A percentile compares a stretch with the other conserved stretches of the same genome.
Conservation (phyloP, 2,888 invertebrate species). For the Cheilosia soror region DNA sequence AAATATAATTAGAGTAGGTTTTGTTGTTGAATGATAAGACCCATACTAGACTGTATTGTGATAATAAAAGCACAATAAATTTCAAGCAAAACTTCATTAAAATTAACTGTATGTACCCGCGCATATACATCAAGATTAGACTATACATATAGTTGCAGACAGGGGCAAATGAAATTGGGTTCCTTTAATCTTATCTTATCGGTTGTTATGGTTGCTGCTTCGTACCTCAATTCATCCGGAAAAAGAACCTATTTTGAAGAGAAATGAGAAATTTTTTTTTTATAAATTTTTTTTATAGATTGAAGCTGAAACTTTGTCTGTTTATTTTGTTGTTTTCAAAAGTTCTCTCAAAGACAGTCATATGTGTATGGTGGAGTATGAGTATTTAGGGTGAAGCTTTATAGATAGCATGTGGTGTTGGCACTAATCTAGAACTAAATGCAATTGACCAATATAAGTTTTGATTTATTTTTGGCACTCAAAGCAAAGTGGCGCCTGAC, state of each 20-base stretch:
- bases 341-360: background rate
- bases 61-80: constrained; percentile 46
- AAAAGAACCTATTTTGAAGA: constrained; percentile 27
- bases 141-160: constrained; percentile 28
- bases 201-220: constrained; percentile 39
- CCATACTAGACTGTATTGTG: constrained; percentile 24
- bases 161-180: constrained; percentile 51
- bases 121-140: constrained; percentile 68
- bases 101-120: constrained; percentile 25
- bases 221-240: constrained; percentile 32
- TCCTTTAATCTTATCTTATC: constrained; percentile 72
- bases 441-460: too few species aligned
- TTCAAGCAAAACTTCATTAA: constrained; percentile 51
- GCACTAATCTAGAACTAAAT: background rate
- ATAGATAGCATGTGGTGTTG: background rate
- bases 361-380: background rate
- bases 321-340: background rate
- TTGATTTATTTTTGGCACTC: too few species aligned
- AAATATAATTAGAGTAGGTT: constrained; percentile 57
- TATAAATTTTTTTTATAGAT: background rate
- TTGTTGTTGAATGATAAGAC: constrained; percentile 55
- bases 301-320: constrained; percentile 1
- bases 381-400: background rate
- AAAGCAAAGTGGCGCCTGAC: too few species aligned
- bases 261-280: background rate